A percentile compares a stretch with the other conserved stretches of the same genome.
Conservation (phyloP, 1,140 invertebrate species). For the Drosophila repleta region DNA sequence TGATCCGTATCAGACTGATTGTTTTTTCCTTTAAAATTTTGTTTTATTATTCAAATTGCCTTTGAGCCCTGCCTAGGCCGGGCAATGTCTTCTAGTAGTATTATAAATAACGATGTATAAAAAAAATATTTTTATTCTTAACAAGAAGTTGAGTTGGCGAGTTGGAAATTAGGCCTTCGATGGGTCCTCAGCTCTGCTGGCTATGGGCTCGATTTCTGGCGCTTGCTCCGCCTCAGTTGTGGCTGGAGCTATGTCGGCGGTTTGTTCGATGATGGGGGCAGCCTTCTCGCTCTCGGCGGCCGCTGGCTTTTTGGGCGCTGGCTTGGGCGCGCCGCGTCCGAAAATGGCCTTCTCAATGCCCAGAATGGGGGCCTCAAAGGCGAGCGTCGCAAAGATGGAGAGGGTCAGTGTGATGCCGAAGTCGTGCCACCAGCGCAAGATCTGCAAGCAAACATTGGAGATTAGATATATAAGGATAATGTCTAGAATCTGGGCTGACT, state of each 20-base stretch:
- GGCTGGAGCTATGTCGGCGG: conserved; percentile 2
- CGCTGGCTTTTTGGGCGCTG: conserved; percentile 59
- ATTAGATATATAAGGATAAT: neutral
- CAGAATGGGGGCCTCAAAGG: conserved; percentile 78
- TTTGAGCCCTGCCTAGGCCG: neutral
- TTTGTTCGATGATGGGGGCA: conserved; percentile 13
- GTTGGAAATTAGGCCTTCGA: conserved; percentile 50
- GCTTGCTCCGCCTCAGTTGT: neutral
- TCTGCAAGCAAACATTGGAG: conserved; percentile 33
- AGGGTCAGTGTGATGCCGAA: conserved; percentile 70
- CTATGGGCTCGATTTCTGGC: conserved; percentile 38
- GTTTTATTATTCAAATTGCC: neutral
- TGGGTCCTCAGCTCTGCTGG: conserved; percentile 46
- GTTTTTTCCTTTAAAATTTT: too few species aligned
- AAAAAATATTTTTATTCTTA: neutral
- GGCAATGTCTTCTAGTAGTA: neutral
- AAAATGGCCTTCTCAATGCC: conserved; percentile 82
- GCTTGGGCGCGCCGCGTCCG: conserved; percentile 45
- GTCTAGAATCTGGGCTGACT: neutral
- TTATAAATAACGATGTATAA: conserved; percentile 12
- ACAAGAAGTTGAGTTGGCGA: neutral
- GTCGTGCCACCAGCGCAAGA: conserved; percentile 81
- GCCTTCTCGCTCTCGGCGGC: conserved; percentile 39
- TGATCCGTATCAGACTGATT: too few species aligned
- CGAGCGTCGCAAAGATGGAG: conserved; percentile 76